A percentile compares a stretch with the other conserved stretches of the same genome.
These are phyloP conservation scores for Trichopoda pennipes DNA, from an alignment of 2,888 invertebrate species.

Conservation along the genomic window DNA sequence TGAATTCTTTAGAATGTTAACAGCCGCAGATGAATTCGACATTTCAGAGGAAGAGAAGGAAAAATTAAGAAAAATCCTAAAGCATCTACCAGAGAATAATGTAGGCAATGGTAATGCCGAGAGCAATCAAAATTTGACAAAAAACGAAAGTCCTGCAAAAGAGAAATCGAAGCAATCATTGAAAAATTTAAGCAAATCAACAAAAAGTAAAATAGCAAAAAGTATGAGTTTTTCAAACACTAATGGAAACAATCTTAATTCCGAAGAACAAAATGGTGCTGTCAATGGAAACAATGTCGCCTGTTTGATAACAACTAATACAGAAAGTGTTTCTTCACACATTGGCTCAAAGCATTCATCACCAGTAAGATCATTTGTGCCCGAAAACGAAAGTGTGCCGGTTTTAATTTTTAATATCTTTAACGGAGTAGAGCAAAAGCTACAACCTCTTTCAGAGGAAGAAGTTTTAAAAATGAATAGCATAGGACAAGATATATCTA, in stretches of 20 bases:
- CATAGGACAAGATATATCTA: slow-evolving; percentile 77
- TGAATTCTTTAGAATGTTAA: slow-evolving; percentile 82
- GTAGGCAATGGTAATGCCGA: slow-evolving; percentile 45
- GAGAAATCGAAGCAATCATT: slow-evolving; percentile 75
- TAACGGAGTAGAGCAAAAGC: slow-evolving; percentile 83
- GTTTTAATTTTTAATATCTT: slow-evolving; percentile 88
- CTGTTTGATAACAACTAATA: slow-evolving; percentile 30
- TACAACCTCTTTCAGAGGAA: slow-evolving; percentile 86
- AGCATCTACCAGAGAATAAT: slow-evolving; percentile 80
- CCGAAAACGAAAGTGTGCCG: slow-evolving; percentile 77
- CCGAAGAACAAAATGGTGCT: slow-evolving; percentile 42
- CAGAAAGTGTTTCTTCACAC: slow-evolving; percentile 33
- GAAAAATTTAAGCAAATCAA: slow-evolving; percentile 78
- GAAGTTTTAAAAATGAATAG: slow-evolving; percentile 83
- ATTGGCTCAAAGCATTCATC: slow-evolving; percentile 70
- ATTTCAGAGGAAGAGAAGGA: slow-evolving; percentile 80
- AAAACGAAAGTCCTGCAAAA: slow-evolving; percentile 67
- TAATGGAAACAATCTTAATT: slow-evolving; percentile 39
- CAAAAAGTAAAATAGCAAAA: slow-evolving; percentile 79
- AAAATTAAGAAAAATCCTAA: slow-evolving; percentile 81
- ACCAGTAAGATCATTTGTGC: slow-evolving; percentile 72
- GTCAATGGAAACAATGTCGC: slow-evolving; percentile 57
- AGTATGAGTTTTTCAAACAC: slow-evolving; percentile 77
- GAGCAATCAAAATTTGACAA: slow-evolving; percentile 1
- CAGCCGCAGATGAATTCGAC: slow-evolving; percentile 77